Evolutionary conservation across 2,113 vertebrate genomes (phyloP), one percentile per base, ranked within the genome.

Genomic region (Etia nguti): DNA sequence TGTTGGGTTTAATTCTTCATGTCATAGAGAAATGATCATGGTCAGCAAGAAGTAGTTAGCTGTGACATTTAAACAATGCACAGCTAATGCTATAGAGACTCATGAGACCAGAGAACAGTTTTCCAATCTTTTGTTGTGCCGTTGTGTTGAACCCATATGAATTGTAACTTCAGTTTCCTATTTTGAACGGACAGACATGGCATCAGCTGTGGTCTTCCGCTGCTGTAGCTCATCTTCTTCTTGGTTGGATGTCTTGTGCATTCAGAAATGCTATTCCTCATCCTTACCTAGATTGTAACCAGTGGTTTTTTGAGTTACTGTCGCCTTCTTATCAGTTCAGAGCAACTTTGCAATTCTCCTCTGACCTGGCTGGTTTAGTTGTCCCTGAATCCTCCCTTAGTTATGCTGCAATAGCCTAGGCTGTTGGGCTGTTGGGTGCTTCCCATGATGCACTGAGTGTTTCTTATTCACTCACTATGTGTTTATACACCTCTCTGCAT

Each of bases 261-360:
- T 73, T 73, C 65, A 70, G 13, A 70, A 24, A 16, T 70, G 38
- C 38, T 70, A 41, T 43, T 70, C 13, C 22, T 43, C 38, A 16
- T 70, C 59, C 18, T 65, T 65, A 73, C 8, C 22, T 73, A 46
- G 68, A 46, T 46, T 3, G 68, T 26, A 46, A 46, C 26, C 13
- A 73, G 68, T 46, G 22, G 0, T 1, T 73, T 24, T 46, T 46
- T 6, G 68, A 46, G 13, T 73, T 46, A 18, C 13, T 46, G 3
- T 73, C 15, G 6, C 38, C 16, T 46, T 73, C 2, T 43, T 46
- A 26, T 46, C 68, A 73, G 22, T 26, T 46, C 22, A 43, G 8
- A 24, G 13, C 38, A 46, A 43, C 22, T 18, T 20, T 4, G 50
- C 7, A 22, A 46, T 46, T 46, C 0, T 46, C 15, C 22, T 0